Base-by-base conservation (phyloP, 2,113 vertebrate genomes). In the Brachirus orientalis region DNA sequence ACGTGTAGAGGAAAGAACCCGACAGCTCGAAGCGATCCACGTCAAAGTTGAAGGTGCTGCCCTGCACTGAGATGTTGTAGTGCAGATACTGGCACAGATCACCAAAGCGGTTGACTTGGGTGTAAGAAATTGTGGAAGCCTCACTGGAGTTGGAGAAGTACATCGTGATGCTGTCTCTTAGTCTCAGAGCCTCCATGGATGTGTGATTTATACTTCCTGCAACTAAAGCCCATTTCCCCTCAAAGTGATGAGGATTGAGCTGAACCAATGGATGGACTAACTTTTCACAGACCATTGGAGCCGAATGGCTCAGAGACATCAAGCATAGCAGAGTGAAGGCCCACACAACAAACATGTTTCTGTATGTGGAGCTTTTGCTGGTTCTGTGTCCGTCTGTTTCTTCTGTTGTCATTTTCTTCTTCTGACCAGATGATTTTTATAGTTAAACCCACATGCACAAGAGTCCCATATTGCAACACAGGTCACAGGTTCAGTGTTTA, bases 81-180 rank as follows among this genome's bases (percentile, higher is more conserved):
- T 47, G 48, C 0, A 1, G 2, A 2, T 53, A 47, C 33, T 33
- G n/a, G 60, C 80, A 83, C 3, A 50, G 55, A 36, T 75, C 76
- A 11, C 44, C 80, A 17, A 86, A 77, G 46, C 85, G 82, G 52
- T 89, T 85, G 71, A 81, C 22, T 18, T 86, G 85, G 11, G 51
- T 80, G 8, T 86, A 86, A 19, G 62, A 44, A 40, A 33, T 1
- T 2, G 2, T 22, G 13, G 47, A 54, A 11, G 41, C 43, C 14
- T 43, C 50, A 8, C 6, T 50, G 44, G 11, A 19, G 37, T 8
- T 58, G 43, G 55, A 75, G 35, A 86, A 78, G n/a, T 3, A 46
- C 57, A 35, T 14, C 5, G 37, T 8, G 1, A 56, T 28, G 51
- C 71, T 83, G 38, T 81, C 38, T 51, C 66, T 70, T 0, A 38